A percentile compares a stretch with the other conserved stretches of the same genome.
These are phyloP conservation scores for Bos javanicus DNA, from an alignment of 2,113 vertebrate species.

Conservation along the genomic window DNA sequence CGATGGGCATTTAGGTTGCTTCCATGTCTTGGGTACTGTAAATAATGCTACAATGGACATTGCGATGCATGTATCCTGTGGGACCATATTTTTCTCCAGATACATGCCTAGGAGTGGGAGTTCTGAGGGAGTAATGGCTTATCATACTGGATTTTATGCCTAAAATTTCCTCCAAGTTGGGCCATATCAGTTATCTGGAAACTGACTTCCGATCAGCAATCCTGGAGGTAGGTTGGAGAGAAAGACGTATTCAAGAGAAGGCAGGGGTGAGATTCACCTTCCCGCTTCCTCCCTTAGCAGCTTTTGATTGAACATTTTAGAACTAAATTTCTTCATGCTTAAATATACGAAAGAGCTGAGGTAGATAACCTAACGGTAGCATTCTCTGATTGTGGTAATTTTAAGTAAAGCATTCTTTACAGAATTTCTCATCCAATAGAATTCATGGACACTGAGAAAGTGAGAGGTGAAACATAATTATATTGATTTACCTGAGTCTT, in stretches of 20 bases:
- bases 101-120: background rate
- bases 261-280: too few relatives aligned
- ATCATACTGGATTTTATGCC: background rate
- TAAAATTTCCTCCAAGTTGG: background rate
- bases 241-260: background rate
- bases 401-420: background rate
- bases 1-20: background rate
- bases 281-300: background rate
- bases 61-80: fast-evolving
- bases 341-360: background rate
- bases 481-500: background rate
- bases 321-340: background rate
- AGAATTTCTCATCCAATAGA: background rate
- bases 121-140: background rate
- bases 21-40: background rate
- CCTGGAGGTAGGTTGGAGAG: fast-evolving
- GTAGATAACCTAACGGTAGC: background rate
- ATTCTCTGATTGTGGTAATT: background rate
- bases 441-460: background rate
- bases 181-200: fast-evolving
- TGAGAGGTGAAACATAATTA: fast-evolving
- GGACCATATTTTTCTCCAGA: background rate
- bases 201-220: fast-evolving
- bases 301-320: background rate
- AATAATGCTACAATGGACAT: background rate